phyloP scores from a whole-genome alignment of 2,888 invertebrate genomes.

The Candidula unifasciata region DNA sequence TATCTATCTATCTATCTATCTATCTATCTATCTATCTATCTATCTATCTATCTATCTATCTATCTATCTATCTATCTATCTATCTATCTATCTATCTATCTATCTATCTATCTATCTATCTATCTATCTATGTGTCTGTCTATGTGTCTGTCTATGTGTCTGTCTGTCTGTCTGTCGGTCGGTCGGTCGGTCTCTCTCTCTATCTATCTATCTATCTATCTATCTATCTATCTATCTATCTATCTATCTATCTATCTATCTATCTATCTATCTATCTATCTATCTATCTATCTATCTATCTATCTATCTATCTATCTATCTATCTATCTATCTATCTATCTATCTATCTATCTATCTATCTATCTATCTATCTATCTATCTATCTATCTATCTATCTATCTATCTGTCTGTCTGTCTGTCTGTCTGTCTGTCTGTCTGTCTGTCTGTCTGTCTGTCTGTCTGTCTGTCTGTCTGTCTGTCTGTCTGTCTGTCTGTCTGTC shows the following conservation, averaged over 20 bases:
- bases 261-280: neutral
- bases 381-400: neutral
- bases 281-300: neutral
- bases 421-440: neutral
- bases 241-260: neutral
- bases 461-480: neutral
- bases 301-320: conserved; percentile 5
- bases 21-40: neutral
- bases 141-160: too few species aligned
- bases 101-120: too few species aligned
- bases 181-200: too few species aligned
- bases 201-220: conserved; percentile 1
- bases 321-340: neutral
- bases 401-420: too few species aligned
- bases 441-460: neutral
- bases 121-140: too few species aligned
- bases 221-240: conserved; percentile 1
- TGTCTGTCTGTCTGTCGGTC: too few species aligned
- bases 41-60: neutral
- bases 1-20: neutral
- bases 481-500: neutral
- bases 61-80: neutral
- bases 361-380: neutral
- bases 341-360: conserved; percentile 11
- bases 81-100: neutral